Conservation (phyloP, 2,888 invertebrate genomes). For the Camptogramma bilineatum region DNA sequence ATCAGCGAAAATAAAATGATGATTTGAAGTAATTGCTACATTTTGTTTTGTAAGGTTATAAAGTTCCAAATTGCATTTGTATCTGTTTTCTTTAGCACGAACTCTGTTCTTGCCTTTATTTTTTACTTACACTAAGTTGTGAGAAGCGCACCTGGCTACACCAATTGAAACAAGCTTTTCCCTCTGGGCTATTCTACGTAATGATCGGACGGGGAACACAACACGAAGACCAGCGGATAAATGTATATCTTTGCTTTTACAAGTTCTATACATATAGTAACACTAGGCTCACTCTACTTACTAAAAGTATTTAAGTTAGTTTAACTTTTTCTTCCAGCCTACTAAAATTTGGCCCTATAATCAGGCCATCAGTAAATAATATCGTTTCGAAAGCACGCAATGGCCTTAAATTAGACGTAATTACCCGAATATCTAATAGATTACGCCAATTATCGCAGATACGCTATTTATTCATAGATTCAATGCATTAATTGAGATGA, state of each 20-base stretch:
- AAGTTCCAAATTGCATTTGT: background rate
- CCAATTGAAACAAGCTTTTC: background rate
- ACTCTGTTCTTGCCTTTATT: background rate
- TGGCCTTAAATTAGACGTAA: constrained; percentile 25
- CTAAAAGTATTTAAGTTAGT: background rate
- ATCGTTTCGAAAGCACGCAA: constrained; percentile 30
- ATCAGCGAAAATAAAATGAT: constrained; percentile 32
- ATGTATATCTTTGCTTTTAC: background rate
- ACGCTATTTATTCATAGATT: constrained; percentile 16
- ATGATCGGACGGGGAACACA: background rate
- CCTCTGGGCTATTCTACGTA: background rate
- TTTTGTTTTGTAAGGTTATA: constrained; percentile 1
- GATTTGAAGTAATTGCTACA: constrained; percentile 24
- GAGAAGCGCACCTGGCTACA: background rate
- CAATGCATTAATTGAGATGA: constrained; percentile 26
- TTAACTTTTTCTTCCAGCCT: background rate
- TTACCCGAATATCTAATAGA: constrained; percentile 26
- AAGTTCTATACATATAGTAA: background rate
- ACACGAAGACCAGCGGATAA: background rate
- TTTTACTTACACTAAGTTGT: background rate
- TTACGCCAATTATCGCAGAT: constrained; percentile 32
- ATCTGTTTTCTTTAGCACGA: background rate
- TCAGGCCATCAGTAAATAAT: constrained; percentile 6
- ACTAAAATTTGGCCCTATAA: background rate
- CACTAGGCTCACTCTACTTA: background rate